phyloP scores from a whole-genome alignment of 2,113 vertebrate species.

The Tenebrosternarchus preto region DNA sequence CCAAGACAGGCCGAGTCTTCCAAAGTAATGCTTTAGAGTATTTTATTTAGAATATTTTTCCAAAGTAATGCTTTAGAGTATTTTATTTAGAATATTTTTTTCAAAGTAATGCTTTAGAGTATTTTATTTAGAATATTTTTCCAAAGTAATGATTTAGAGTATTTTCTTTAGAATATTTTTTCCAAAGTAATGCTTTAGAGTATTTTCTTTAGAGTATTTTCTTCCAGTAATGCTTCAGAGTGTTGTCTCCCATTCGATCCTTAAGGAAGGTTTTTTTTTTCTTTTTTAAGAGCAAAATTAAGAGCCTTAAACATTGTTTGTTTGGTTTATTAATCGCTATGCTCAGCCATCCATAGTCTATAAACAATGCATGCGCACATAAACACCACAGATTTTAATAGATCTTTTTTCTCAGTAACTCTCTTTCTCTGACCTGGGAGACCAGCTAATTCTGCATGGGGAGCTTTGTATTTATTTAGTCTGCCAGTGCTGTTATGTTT shows the following conservation, averaged over 20 bases:
- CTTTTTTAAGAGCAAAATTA: too few species aligned
- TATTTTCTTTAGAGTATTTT: too few species aligned
- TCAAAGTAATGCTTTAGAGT: not conserved
- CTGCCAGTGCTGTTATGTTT: conserved; percentile 9
- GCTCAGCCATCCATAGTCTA: too few species aligned
- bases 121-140: too few species aligned
- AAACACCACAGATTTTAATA: not conserved
- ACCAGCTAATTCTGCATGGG: not conserved
- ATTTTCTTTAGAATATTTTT: not conserved
- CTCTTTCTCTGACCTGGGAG: not conserved
- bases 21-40: not conserved
- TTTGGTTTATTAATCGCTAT: too few species aligned
- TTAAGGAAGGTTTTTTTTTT: too few species aligned
- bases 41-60: too few species aligned
- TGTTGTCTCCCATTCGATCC: too few species aligned
- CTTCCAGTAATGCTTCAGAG: too few species aligned
- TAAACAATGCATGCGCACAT: not conserved
- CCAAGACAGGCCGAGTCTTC: not conserved
- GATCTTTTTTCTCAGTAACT: not conserved
- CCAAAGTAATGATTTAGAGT: too few species aligned
- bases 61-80: too few species aligned
- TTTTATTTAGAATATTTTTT: not conserved
- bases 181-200: not conserved
- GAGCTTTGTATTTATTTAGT: conserved; percentile 4
- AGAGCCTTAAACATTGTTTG: too few species aligned